Percentiles rank a stretch among this genome's conserved stretches.
phyloP scores from a whole-genome alignment of 2,797 vertebrate genomes.

The Merluccius polli region DNA sequence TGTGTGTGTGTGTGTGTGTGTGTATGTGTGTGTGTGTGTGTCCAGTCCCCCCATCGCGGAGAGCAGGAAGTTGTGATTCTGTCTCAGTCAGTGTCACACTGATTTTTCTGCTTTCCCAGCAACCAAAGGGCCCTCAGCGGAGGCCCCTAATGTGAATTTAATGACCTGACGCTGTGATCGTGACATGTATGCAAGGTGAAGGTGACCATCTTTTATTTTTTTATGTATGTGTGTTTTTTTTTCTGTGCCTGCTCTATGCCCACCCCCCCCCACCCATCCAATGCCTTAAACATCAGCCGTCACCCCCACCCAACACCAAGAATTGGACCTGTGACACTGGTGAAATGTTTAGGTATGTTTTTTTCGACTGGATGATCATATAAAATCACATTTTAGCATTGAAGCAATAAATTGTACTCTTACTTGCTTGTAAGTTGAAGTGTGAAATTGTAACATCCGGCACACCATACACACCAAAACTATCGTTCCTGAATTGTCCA shows the following conservation, averaged over 20 bases:
- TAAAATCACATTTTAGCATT: too few relatives aligned
- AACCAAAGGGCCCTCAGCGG: constrained; percentile 83
- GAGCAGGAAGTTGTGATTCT: constrained; percentile 55
- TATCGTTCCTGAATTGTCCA: too few relatives aligned
- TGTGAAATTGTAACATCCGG: too few relatives aligned
- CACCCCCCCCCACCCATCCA: not conserved
- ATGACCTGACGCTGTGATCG: constrained; percentile 93
- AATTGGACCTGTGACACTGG: too few relatives aligned
- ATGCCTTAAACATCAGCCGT: not conserved
- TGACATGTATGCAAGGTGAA: constrained; percentile 90
- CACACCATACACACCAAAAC: too few relatives aligned
- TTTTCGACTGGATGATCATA: not conserved
- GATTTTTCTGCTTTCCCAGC: constrained; percentile 94
- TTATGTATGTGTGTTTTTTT: constrained; percentile 79
- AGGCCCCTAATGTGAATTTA: constrained; percentile 97
- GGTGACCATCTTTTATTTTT: constrained; percentile 86
- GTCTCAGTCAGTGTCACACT: constrained; percentile 72
- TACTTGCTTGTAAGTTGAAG: too few relatives aligned
- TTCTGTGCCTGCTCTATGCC: not conserved
- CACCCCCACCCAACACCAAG: too few relatives aligned
- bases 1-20: not conserved
- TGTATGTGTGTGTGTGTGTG: constrained; percentile 35
- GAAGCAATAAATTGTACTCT: too few relatives aligned
- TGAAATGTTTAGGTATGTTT: too few relatives aligned
- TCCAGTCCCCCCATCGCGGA: constrained; percentile 55